Base-by-base conservation (phyloP, 1,140 invertebrate genomes). In the Trichoplusia ni region DNA sequence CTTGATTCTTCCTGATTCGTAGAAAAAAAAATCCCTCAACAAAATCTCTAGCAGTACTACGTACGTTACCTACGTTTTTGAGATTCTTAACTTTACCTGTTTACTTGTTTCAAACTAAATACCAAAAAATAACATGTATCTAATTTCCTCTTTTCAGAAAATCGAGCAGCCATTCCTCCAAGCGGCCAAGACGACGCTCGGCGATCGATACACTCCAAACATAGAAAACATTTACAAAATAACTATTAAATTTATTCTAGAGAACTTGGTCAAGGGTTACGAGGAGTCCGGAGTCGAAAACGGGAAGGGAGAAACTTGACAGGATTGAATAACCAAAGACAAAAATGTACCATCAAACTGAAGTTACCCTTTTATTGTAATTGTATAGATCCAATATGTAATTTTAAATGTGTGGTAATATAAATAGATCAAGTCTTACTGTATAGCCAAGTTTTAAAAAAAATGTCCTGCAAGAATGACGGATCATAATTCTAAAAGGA, bases 151-250 rank as follows among this genome's bases (percentile, higher is more conserved):
- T 5, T 94, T 94, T 2, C 94, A 98, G 97, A 96, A 95, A 94
- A 96, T 98, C 56, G 96, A 97, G 83, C 93, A 94, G 67, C 96
- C 97, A 2, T 98, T 98, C 89, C 88, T 98, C 64, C 93, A 95
- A 80, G 95, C 97, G 0, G 96, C 97, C 4, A 94, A 96, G 75
- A 94, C 93, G 54, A 97, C 96, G 0, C 90, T 98, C 5, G 96
- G 95, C 1, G 97, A 98, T 68, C 92, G 97, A 51, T 98, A 96
- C 87, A 97, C 96, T 1, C 95, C 97, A 29, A 98, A 98, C 86
- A 96, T 98, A 64, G 96, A 97, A 79, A 94, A 93, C 60, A 97
- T 98, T 71, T 98, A 98, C 92, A 96, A 96, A 89, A 92, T 97
- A 54, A 97, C 96, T 44, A 98, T 98, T 73, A 95, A 96, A 79